A percentile compares a stretch with the other conserved stretches of the same genome.
Conservation (phyloP, 1,140 invertebrate species). For the Rhopalosiphum maidis region DNA sequence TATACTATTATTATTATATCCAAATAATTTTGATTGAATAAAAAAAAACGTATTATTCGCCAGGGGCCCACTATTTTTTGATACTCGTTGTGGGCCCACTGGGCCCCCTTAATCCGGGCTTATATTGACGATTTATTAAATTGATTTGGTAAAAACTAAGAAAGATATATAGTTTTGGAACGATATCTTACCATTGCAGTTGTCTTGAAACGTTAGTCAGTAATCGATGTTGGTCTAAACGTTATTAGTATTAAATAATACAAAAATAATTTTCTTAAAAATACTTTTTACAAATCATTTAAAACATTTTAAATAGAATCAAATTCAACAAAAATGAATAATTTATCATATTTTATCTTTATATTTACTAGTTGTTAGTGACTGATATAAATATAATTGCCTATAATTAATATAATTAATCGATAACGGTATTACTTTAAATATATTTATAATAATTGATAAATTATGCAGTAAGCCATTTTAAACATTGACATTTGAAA, state of each 20-base stretch:
- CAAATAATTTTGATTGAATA: no score
- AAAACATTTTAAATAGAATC: background rate
- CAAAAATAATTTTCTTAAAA: background rate
- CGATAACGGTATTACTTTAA: background rate
- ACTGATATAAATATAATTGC: background rate
- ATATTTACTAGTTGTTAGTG: background rate
- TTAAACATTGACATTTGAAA: background rate
- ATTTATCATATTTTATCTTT: background rate
- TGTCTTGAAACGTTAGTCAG: background rate
- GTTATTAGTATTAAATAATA: no score
- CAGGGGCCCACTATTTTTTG: no score
- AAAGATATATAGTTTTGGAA: background rate
- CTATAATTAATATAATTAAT: background rate
- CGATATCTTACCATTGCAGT: background rate
- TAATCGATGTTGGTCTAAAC: background rate
- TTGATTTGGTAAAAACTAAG: background rate
- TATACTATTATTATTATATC: no score
- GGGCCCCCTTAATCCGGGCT: no score
- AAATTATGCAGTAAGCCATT: background rate
- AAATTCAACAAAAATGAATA: background rate
- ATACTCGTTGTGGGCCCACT: no score
- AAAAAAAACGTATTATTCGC: no score
- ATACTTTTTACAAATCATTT: background rate
- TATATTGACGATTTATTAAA: background rate
- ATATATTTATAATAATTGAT: background rate